phyloP scores from a whole-genome alignment of 2,797 vertebrate genomes.

The Thunnus albacares region DNA sequence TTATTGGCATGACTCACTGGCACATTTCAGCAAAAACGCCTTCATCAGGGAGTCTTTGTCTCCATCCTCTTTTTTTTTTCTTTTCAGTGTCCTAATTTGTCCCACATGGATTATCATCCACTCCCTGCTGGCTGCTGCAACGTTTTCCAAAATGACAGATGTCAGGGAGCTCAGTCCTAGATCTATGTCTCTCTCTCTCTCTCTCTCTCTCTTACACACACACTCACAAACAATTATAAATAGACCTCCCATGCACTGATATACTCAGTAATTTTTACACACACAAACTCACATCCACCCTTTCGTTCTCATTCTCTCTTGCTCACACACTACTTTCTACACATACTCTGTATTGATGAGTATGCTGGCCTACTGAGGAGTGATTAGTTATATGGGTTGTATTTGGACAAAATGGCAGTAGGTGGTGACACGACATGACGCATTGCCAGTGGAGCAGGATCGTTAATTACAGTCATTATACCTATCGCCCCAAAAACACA shows the following conservation, averaged over 20 bases:
- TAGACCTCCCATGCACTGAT: not conserved
- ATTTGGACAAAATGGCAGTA: slow-evolving; percentile 63
- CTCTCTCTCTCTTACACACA: not conserved
- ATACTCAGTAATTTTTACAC: slow-evolving; percentile 5
- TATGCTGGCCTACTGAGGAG: slow-evolving; percentile 18
- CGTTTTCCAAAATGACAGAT: slow-evolving; percentile 67
- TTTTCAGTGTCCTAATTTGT: slow-evolving; percentile 65
- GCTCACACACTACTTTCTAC: not conserved
- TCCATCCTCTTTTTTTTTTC: slow-evolving; percentile 16
- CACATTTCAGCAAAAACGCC: slow-evolving; percentile 38
- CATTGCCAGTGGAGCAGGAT: slow-evolving; percentile 53
- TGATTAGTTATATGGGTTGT: slow-evolving; percentile 61
- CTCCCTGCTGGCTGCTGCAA: slow-evolving; percentile 53
- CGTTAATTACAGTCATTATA: slow-evolving; percentile 77
- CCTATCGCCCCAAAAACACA: slow-evolving; percentile 51
- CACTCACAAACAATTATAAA: not conserved
- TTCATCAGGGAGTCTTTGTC: slow-evolving; percentile 25
- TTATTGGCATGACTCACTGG: slow-evolving; percentile 40
- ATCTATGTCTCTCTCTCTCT: slow-evolving; percentile 3
- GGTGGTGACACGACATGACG: slow-evolving; percentile 67
- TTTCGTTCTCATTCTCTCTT: slow-evolving; percentile 3
- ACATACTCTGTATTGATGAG: slow-evolving; percentile 32
- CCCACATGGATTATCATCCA: slow-evolving; percentile 58
- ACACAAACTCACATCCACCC: slow-evolving; percentile 4
- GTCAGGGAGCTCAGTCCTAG: slow-evolving; percentile 48